Evolutionary conservation across 2,888 invertebrate genomes (phyloP).

Genomic region (Polydrusus cervinus): DNA sequence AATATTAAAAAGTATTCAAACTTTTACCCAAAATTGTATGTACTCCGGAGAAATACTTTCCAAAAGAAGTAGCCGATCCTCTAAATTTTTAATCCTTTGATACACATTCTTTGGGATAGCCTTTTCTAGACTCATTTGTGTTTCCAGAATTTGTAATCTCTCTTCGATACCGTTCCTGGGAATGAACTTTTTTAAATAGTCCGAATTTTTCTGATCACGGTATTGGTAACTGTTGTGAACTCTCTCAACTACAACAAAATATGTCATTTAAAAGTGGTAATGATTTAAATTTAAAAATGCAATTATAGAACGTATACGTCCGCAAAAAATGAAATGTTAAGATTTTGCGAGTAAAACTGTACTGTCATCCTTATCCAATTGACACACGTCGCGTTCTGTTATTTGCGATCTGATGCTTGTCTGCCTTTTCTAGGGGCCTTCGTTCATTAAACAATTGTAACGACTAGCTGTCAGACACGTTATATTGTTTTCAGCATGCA

Average conservation of each 20-base stretch:
- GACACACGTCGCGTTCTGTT: too few species aligned
- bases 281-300: too few species aligned
- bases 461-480: too few species aligned
- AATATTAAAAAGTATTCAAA: too few species aligned
- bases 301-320: too few species aligned
- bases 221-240: conserved; percentile 81
- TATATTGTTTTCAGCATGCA: too few species aligned
- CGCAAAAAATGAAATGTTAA: too few species aligned
- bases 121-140: conserved; percentile 74
- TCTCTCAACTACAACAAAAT: conserved; percentile 76
- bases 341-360: too few species aligned
- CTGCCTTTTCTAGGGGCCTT: too few species aligned
- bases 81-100: conserved; percentile 80
- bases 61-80: conserved; percentile 82
- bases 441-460: too few species aligned
- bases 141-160: conserved; percentile 79
- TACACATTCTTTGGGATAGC: conserved; percentile 80
- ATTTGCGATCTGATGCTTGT: too few species aligned
- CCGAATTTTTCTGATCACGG: conserved; percentile 70
- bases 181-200: conserved; percentile 72
- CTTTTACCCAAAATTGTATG: conserved; percentile 78
- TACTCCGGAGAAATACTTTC: conserved; percentile 90
- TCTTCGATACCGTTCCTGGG: conserved; percentile 77
- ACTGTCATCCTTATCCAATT: too few species aligned
- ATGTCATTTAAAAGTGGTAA: not conserved